phyloP scores from a whole-genome alignment of 2,888 invertebrate species.

The Eupithecia subfuscata region DNA sequence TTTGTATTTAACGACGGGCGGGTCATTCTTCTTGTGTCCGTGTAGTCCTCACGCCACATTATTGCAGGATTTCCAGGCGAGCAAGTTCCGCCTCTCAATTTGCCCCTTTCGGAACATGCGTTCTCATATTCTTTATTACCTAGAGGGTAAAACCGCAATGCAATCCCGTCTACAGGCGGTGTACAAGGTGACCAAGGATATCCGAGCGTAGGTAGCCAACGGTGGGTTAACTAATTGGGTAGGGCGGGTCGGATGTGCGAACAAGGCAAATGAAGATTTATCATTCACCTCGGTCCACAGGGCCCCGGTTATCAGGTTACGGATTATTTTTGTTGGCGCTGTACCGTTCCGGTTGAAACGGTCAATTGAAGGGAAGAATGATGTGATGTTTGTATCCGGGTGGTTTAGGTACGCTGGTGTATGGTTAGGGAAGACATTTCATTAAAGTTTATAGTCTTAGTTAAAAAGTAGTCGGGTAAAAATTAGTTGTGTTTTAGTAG shows the following conservation, averaged over 20 bases:
- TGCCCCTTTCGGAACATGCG: constrained; percentile 36
- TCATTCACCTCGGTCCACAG: constrained; percentile 69
- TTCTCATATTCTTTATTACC: constrained; percentile 40
- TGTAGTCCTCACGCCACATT: constrained; percentile 22
- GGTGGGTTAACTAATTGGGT: constrained; percentile 76
- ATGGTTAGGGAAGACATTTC: constrained; percentile 1
- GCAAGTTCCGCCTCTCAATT: constrained; percentile 36
- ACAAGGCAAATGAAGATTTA: constrained; percentile 82
- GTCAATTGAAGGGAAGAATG: constrained; percentile 46
- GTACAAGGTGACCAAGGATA: constrained; percentile 72
- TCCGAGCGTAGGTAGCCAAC: constrained; percentile 57
- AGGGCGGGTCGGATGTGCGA: constrained; percentile 77
- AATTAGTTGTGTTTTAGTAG: background rate
- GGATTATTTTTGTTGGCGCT: constrained; percentile 47
- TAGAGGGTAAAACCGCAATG: constrained; percentile 48
- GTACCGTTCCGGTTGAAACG: constrained; percentile 40
- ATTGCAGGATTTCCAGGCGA: constrained; percentile 36
- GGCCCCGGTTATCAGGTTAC: constrained; percentile 49
- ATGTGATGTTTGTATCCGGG: constrained; percentile 32
- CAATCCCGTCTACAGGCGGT: constrained; percentile 43
- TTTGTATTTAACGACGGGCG: constrained; percentile 23
- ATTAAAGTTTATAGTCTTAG: background rate
- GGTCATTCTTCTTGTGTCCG: constrained; percentile 24
- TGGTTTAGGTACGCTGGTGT: constrained; percentile 11
- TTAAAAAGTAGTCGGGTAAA: background rate